Conservation (phyloP, 2,797 vertebrate genomes). For the Protosalanx chinensis region DNA sequence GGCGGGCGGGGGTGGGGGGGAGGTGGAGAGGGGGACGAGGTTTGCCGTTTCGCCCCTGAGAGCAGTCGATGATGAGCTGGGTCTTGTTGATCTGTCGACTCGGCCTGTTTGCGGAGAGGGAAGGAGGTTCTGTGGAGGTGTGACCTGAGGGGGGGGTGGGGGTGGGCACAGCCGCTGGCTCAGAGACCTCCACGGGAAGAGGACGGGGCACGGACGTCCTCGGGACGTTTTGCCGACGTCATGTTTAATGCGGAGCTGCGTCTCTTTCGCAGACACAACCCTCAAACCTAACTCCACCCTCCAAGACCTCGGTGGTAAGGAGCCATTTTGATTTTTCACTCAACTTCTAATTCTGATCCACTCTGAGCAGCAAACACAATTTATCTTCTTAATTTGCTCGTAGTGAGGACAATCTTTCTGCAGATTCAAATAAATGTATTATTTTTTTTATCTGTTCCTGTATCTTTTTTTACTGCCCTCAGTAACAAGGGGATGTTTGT, state of each 20-base stretch:
- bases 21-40: slow-evolving; percentile 24
- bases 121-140: too few relatives aligned
- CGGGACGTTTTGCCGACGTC: background rate
- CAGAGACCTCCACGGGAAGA: too few relatives aligned
- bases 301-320: slow-evolving; percentile 50
- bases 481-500: slow-evolving; percentile 52
- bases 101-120: too few relatives aligned
- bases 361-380: slow-evolving; percentile 1
- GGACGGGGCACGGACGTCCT: too few relatives aligned
- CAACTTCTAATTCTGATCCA: background rate
- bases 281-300: slow-evolving; percentile 11
- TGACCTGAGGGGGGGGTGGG: too few relatives aligned
- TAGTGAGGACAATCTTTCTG: slow-evolving; percentile 12
- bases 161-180: too few relatives aligned
- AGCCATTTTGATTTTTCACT: slow-evolving; percentile 18
- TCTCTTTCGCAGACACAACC: slow-evolving; percentile 50
- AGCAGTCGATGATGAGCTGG: slow-evolving; percentile 17
- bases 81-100: too few relatives aligned
- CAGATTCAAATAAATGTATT: slow-evolving; percentile 22
- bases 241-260: slow-evolving; percentile 10
- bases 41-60: slow-evolving; percentile 32
- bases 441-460: slow-evolving; percentile 31
- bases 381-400: background rate
- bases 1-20: too few relatives aligned
- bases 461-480: slow-evolving; percentile 39